These are phyloP conservation scores for Drosophila rellima DNA, from an alignment of 2,888 invertebrate species.

Conservation along the genomic window DNA sequence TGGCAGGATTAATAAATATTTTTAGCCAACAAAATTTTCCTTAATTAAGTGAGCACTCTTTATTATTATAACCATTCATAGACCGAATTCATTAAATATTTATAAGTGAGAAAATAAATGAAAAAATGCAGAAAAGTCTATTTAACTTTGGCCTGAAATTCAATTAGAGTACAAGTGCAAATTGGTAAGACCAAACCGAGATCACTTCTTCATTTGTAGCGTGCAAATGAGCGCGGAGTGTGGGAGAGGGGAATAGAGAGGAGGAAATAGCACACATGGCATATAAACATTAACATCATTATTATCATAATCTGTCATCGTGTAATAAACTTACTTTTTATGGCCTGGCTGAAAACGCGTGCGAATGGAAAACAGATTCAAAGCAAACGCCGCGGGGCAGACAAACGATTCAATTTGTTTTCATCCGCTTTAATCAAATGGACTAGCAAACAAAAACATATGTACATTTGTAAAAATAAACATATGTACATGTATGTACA, in stretches of 20 bases:
- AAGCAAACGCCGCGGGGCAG: conserved; percentile 37
- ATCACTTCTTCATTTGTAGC: conserved; percentile 58
- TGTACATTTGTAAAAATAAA: not conserved
- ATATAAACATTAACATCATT: conserved; percentile 24
- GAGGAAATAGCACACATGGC: conserved; percentile 18
- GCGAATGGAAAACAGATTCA: conserved; percentile 27
- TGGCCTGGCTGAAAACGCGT: conserved; percentile 30
- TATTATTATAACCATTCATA: conserved; percentile 26
- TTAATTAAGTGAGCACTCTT: conserved; percentile 22
- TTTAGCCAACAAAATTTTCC: conserved; percentile 19
- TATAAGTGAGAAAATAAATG: not conserved
- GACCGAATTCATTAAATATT: conserved; percentile 22
- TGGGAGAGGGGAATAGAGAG: too few species aligned
- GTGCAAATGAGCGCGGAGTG: too few species aligned
- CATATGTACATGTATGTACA: conserved; percentile 11
- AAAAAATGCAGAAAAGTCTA: conserved; percentile 16
- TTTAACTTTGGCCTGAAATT: conserved; percentile 54
- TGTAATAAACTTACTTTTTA: conserved; percentile 63
- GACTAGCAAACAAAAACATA: conserved; percentile 16
- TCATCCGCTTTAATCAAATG: conserved; percentile 63
- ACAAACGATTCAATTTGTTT: conserved; percentile 51
- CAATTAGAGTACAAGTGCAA: conserved; percentile 73
- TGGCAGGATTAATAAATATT: conserved; percentile 48
- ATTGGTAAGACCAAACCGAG: conserved; percentile 58
- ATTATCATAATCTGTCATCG: conserved; percentile 41